These are phyloP conservation scores for Saccopteryx bilineata DNA, from an alignment of 2,113 vertebrate species.

Conservation along the genomic window DNA sequence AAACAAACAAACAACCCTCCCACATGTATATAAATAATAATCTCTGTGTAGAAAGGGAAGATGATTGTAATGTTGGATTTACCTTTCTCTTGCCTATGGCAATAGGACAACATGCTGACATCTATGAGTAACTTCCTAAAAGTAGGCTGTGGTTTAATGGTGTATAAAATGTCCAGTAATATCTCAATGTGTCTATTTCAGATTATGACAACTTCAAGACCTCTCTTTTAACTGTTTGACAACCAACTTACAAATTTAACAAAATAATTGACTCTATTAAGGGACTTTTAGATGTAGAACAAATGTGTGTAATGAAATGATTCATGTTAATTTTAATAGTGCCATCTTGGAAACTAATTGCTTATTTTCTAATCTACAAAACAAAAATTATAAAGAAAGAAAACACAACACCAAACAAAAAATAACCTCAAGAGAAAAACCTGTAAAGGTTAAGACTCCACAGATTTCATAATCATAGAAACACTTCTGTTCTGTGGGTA, in stretches of 20 bases:
- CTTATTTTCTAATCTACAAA: background rate
- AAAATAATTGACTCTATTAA: background rate
- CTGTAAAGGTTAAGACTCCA: background rate
- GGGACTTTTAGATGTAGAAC: background rate
- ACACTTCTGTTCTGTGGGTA: background rate
- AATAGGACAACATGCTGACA: background rate
- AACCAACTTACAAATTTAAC: constrained; percentile 26
- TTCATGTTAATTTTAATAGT: background rate
- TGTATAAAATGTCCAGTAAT: background rate
- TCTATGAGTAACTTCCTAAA: background rate
- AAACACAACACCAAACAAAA: background rate
- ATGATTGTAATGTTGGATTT: background rate
- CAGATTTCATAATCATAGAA: background rate
- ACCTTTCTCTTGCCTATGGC: background rate
- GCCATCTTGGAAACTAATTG: background rate
- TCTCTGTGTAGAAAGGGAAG: background rate
- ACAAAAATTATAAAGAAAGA: background rate
- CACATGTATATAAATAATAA: background rate
- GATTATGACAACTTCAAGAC: background rate
- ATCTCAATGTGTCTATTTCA: background rate
- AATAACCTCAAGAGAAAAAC: background rate
- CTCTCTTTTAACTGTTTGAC: background rate
- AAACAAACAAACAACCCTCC: no score
- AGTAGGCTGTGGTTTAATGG: constrained; percentile 10
- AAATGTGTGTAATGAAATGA: background rate